Evolutionary conservation across 2,797 vertebrate genomes (phyloP), one percentile per base, ranked within the genome.

Genomic region (Hyperoplus lanceolatus): DNA sequence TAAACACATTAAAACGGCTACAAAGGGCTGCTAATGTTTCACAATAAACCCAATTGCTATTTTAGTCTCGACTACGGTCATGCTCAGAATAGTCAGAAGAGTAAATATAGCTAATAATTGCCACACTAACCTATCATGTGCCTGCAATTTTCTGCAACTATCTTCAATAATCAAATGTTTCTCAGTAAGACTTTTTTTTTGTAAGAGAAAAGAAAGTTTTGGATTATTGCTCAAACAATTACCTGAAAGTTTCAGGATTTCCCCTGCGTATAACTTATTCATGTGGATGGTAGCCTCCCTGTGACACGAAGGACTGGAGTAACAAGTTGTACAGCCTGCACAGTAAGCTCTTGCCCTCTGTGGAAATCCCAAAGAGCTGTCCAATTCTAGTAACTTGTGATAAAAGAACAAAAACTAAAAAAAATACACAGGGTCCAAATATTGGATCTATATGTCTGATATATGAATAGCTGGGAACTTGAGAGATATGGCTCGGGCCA

Each of bases 231-330:
- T 46, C 15, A 50, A 14, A 51, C 8, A 64, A 14, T 43, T 73
- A 43, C 16, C 68, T 57, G 1, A n/a, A 12, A n/a, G 13, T 66
- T 61, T 65, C 56, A 64, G 51, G 61, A 51, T 50, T 29, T 48
- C 14, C 53, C 54, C 67, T 60, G 61, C 70, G 68, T 80, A 80
- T 70, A 77, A 82, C 70, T 82, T 85, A 80, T 88, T 85, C 75
- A 85, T 89, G 77, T 84, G 73, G 83, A 87, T 58, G 57, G 66
- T 53, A 58, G 41, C 67, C 67, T 88, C 76, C 73, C 45, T 39
- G 65, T 78, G 77, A 81, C 73, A 56, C 36, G 29, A 29, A 29
- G 62, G 68, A 68, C 77, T 58, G 4, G 15, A 68, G 78, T 67
- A 61, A 77, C 53, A 80, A 41, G 58, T 72, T 72, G 53, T 50